These are phyloP conservation scores for Allolobophora icterica DNA, from an alignment of 2,888 invertebrate genomes.

Conservation along the genomic window DNA sequence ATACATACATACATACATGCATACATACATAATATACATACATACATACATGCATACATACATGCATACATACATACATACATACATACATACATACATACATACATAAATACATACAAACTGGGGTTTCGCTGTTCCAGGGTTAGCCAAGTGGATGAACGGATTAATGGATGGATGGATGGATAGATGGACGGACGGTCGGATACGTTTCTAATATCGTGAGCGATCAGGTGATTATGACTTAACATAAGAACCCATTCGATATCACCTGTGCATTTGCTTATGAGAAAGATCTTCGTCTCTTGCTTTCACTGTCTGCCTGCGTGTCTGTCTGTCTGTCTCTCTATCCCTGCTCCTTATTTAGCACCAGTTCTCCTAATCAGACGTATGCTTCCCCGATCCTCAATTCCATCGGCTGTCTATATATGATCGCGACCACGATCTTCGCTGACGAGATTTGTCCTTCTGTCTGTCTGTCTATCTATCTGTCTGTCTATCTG, in stretches of 20 bases:
- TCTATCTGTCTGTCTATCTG: background rate
- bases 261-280: background rate
- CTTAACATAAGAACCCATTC: background rate
- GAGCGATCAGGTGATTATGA: background rate
- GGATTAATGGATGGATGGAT: too few relatives aligned
- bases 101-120: background rate
- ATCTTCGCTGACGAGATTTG: background rate
- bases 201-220: background rate
- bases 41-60: background rate
- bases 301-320: background rate
- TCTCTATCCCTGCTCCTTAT: background rate
- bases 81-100: background rate
- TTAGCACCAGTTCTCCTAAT: too few relatives aligned
- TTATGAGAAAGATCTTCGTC: background rate
- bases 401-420: too few relatives aligned
- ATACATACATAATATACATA: background rate
- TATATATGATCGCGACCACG: too few relatives aligned
- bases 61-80: slow-evolving; percentile 5
- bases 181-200: too few relatives aligned
- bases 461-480: background rate
- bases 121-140: too few relatives aligned
- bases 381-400: too few relatives aligned
- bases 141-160: too few relatives aligned
- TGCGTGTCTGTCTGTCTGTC: background rate
- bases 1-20: background rate